phyloP scores from a whole-genome alignment of 2,113 vertebrate species.

The Callospermophilus lateralis region DNA sequence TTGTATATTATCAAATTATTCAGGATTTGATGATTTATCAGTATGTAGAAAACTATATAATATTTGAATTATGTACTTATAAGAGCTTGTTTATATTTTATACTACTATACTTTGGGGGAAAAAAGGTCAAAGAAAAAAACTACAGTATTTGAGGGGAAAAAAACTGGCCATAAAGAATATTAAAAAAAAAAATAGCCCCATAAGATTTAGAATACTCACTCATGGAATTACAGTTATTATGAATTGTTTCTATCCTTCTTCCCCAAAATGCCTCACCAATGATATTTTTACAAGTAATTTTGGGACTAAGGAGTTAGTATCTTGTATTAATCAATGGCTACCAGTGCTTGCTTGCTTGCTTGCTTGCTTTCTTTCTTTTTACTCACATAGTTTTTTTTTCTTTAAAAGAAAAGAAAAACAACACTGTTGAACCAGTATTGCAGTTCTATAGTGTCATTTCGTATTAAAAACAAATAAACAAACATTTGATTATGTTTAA shows the following conservation, averaged over 20 bases:
- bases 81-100: conserved; percentile 97
- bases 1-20: conserved; percentile 91
- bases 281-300: conserved; percentile 86
- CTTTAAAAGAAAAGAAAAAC: conserved; percentile 87
- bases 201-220: conserved; percentile 73
- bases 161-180: conserved; percentile 84
- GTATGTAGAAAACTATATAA: conserved; percentile 91
- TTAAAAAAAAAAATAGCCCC: conserved; percentile 77
- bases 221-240: conserved; percentile 83
- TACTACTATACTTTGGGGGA: conserved; percentile 95
- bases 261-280: not conserved
- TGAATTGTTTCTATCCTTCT: conserved; percentile 82
- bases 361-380: not conserved
- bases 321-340: conserved; percentile 88
- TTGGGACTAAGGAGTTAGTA: conserved; percentile 87
- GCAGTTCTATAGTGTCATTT: conserved; percentile 90
- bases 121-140: conserved; percentile 87
- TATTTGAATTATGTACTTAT: conserved; percentile 89
- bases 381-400: conserved; percentile 87
- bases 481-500: conserved; percentile 86
- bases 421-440: conserved; percentile 93
- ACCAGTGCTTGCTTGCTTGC: conserved; percentile 79
- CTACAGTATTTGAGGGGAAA: conserved; percentile 88
- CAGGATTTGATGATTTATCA: conserved; percentile 89
- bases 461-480: conserved; percentile 88